Base-by-base conservation (phyloP, 2,888 invertebrate species). In the Agonopterix alstromeriana region DNA sequence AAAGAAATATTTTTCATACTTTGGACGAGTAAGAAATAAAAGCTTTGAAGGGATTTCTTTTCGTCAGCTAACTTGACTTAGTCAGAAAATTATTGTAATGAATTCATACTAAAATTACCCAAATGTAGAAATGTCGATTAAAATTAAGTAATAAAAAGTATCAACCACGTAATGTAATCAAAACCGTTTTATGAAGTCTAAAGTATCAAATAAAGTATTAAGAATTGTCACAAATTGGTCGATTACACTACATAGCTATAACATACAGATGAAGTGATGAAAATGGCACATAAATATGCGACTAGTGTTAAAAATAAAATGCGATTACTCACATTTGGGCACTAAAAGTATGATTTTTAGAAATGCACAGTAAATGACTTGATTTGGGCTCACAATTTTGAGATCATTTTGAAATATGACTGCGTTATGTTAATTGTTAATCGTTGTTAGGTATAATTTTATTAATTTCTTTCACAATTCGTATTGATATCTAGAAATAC, bases 381-480 rank as follows among this genome's bases (percentile, higher is more conserved):
- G 74, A 69, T 70, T 61, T 63, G 70, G 76, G 75, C 74, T 80
- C 73, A 76, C 73, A 78, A 78, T 81, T 81, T 82, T 86, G 86
- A 87, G 86, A 86, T 86, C 86, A 84, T 69, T 73, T 68, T 72
- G 66, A 73, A 76, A 73, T 70, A 61, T 70, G 74, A 68, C 78
- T 60, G 66, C 7, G 27, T 27, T 27, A 27, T 27, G 27, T 51
- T 48, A 52, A 27, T 27, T 49, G 46, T 48, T 48, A 53, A 49
- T 47, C 35, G 46, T 35, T 38, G 36, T 41, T 48, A 46, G 49
- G 43, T 38, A 36, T 42, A 27, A 27, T 27, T 27, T 27, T 27
- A 27, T 27, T 27, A 27, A 2, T 35, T 45, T 40, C 8, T 17
- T 27, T 17, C 27, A 48, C 36, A 57, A 51, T 50, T 51, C 41